These are phyloP conservation scores for Empis livida DNA, from an alignment of 2,888 invertebrate species.

Conservation along the genomic window DNA sequence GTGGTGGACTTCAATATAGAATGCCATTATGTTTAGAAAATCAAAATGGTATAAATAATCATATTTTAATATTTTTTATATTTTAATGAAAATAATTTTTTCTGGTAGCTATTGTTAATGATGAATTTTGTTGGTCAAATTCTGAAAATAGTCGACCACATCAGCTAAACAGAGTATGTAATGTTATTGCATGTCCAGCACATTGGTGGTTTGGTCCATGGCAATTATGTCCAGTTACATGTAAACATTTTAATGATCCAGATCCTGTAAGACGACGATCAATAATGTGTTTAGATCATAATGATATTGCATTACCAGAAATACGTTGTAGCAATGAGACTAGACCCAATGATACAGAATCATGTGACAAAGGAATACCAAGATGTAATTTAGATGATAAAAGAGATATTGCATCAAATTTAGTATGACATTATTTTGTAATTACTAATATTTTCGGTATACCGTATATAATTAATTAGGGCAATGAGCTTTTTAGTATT, in stretches of 20 bases:
- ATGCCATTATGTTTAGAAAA: conserved; percentile 38
- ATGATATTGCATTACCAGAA: conserved; percentile 64
- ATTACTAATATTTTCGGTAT: too few relatives aligned
- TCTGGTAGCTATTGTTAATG: conserved; percentile 43
- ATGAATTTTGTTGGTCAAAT: conserved; percentile 45
- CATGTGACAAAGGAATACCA: conserved; percentile 41
- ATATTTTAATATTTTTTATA: background rate
- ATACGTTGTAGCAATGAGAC: conserved; percentile 50
- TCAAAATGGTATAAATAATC: conserved; percentile 17
- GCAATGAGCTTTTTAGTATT: too few relatives aligned
- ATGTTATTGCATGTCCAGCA: conserved; percentile 51
- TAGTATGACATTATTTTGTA: background rate
- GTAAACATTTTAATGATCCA: conserved; percentile 36
- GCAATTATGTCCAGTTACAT: conserved; percentile 67
- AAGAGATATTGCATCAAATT: conserved; percentile 1
- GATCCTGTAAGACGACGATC: conserved; percentile 49
- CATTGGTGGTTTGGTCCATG: conserved; percentile 82
- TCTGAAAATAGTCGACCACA: conserved; percentile 42
- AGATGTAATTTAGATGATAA: conserved; percentile 21
- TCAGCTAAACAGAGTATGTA: conserved; percentile 52
- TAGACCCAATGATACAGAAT: conserved; percentile 54
- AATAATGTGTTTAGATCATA: conserved; percentile 63
- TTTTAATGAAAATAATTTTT: background rate
- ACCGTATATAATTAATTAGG: too few relatives aligned
- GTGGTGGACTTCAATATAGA: conserved; percentile 55